Percentiles rank a stretch among this genome's conserved stretches.
Conservation (phyloP, 1,140 invertebrate genomes). For the Mycetomoellerius zeteki region DNA sequence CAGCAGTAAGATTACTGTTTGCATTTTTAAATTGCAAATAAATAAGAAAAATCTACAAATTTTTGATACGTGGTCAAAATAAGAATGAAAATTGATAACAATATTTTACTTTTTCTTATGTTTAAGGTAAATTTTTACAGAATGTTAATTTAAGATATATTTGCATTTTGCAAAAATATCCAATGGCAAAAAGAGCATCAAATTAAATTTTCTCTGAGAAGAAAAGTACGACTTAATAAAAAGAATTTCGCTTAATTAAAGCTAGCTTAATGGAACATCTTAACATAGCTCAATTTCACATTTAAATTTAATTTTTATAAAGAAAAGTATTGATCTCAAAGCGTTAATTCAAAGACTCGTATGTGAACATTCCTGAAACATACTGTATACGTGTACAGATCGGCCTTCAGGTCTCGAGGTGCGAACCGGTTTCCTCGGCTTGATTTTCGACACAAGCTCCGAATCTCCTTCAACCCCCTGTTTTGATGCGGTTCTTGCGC, state of each 20-base stretch:
- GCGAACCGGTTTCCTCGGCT: conserved; percentile 70
- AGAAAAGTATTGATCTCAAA: not conserved
- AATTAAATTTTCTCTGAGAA: not conserved
- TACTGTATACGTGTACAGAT: conserved; percentile 51
- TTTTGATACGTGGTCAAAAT: not conserved
- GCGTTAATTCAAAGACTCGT: not conserved
- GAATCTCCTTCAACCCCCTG: conserved; percentile 62
- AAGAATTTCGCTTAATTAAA: not conserved
- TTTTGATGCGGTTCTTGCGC: conserved; percentile 36
- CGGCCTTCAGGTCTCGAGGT: conserved; percentile 57
- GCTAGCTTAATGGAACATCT: not conserved
- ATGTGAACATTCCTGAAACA: not conserved
- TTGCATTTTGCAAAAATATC: not conserved
- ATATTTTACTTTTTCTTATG: not conserved
- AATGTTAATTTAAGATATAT: not conserved
- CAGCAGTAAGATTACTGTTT: not conserved
- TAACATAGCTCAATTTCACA: not conserved
- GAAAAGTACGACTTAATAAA: not conserved
- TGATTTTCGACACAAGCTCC: conserved; percentile 71
- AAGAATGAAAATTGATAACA: not conserved
- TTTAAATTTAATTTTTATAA: not conserved
- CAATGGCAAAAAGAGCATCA: not conserved
- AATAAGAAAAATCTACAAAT: not conserved
- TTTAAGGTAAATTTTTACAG: not conserved
- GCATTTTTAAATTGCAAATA: not conserved